Percentiles rank a stretch among this genome's conserved stretches.
Evolutionary conservation across 2,888 invertebrate species (phyloP).

Genomic region (Polyommatus icarus): DNA sequence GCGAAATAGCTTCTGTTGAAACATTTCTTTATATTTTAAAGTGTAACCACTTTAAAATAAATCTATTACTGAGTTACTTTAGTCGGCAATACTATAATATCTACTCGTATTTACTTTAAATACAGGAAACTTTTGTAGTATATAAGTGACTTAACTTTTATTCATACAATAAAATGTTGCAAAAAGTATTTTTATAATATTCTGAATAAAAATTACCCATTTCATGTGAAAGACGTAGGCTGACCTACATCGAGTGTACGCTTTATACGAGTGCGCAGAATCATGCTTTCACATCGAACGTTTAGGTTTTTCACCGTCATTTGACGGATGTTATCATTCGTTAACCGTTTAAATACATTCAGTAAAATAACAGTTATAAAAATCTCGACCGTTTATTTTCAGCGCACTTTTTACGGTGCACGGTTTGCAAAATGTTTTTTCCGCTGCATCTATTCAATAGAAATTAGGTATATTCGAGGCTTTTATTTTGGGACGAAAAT

Average conservation of each 20-base stretch:
- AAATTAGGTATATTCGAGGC: constrained; percentile 44
- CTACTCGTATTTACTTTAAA: no score
- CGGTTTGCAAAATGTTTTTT: not conserved
- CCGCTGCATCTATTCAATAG: constrained; percentile 42
- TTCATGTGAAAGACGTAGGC: not conserved
- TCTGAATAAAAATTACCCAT: not conserved
- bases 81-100: no score
- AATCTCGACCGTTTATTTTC: constrained; percentile 44
- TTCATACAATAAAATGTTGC: not conserved
- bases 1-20: not conserved
- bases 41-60: no score
- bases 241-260: not conserved
- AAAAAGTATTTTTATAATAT: not conserved
- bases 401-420: constrained; percentile 38
- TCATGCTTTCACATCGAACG: not conserved
- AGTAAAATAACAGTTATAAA: constrained; percentile 51
- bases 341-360: constrained; percentile 58
- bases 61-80: no score
- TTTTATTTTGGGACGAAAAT: constrained; percentile 42
- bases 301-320: constrained; percentile 17
- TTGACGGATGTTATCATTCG: constrained; percentile 24
- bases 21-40: no score
- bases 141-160: not conserved
- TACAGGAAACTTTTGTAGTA: no score
- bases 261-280: not conserved